phyloP scores from a whole-genome alignment of 1,140 invertebrate species.

The Bombus soroeensis region DNA sequence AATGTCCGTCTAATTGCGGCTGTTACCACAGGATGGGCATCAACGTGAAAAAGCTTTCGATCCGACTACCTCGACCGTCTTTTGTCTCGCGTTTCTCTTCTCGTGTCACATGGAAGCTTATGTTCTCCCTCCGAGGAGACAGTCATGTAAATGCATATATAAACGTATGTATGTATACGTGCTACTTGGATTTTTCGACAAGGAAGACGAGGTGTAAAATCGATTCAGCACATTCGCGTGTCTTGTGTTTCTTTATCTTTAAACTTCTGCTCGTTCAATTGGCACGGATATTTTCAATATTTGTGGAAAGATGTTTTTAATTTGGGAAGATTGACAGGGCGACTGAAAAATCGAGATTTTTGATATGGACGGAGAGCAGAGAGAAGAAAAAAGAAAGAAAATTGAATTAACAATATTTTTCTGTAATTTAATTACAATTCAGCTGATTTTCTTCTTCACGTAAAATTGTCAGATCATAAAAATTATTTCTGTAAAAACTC shows the following conservation, averaged over 20 bases:
- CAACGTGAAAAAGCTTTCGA: slow-evolving; percentile 53
- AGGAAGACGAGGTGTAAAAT: slow-evolving; percentile 20
- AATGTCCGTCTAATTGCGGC: slow-evolving; percentile 2
- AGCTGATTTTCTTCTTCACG: too few species aligned
- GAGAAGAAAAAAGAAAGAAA: too few species aligned
- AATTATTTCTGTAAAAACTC: too few species aligned
- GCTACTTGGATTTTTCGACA: slow-evolving; percentile 32
- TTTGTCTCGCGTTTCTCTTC: slow-evolving; percentile 20
- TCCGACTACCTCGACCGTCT: slow-evolving; percentile 1
- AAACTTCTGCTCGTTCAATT: not conserved
- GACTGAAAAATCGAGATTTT: too few species aligned
- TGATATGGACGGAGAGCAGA: too few species aligned
- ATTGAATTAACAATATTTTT: too few species aligned
- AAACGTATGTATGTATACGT: not conserved
- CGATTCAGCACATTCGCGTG: slow-evolving; percentile 14
- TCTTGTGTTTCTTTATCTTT: not conserved
- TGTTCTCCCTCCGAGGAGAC: slow-evolving; percentile 2
- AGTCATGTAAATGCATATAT: slow-evolving; percentile 34
- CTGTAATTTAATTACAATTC: too few species aligned
- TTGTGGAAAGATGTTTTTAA: not conserved
- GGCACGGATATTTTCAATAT: not conserved
- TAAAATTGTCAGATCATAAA: too few species aligned
- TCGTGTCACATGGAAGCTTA: slow-evolving; percentile 14
- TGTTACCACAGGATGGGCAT: slow-evolving; percentile 22
- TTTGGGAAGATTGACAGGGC: too few species aligned